Base-by-base conservation (phyloP, 2,888 invertebrate species). In the Gastrophysa polygoni region DNA sequence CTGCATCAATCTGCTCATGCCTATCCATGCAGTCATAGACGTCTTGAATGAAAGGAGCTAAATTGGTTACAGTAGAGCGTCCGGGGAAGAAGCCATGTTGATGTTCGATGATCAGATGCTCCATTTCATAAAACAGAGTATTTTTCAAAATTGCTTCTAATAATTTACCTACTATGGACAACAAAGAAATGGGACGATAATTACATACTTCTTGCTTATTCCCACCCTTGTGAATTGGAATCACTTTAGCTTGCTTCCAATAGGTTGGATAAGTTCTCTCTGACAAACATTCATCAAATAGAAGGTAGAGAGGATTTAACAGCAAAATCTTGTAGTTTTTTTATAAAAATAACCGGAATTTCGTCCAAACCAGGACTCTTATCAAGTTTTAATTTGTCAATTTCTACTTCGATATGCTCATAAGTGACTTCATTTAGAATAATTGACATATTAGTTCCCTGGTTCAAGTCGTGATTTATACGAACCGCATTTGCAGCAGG, bases 41-140 rank as follows among this genome's bases (percentile, higher is more conserved):
- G 2, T 24, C 44, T 55, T 55, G 21, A 8, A 47, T 48, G 32
- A 57, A 57, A 18, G 46, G 24, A 28, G 46, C 28, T 44, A 28
- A 16, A 44, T 55, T 46, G 11, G 46, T 55, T 18, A 44, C 16
- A 16, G 46, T 29, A 44, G 55, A 55, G 29, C 21, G 50, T n/a
- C 18, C 38, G 38, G 24, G 38, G 28, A 44, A 54, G 29, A 55
- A 55, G 28, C 55, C 55, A 55, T 55, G 55, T 24, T 46, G 55
- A 21, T 44, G 14, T 28, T 44, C 44, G n/a, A 28, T 46, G 17
- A 55, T 55, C 24, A 54, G 14, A 34, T 55, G 16, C 44, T 55
- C 43, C 16, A 29, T 28, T 38, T 43, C 29, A 24, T 47, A 47
- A 17, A 57, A 57, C n/a, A 57, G n/a, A 32, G 29, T 32, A 29